Conservation (phyloP, 2,888 invertebrate genomes). For the Pogonocherus hispidulus region DNA sequence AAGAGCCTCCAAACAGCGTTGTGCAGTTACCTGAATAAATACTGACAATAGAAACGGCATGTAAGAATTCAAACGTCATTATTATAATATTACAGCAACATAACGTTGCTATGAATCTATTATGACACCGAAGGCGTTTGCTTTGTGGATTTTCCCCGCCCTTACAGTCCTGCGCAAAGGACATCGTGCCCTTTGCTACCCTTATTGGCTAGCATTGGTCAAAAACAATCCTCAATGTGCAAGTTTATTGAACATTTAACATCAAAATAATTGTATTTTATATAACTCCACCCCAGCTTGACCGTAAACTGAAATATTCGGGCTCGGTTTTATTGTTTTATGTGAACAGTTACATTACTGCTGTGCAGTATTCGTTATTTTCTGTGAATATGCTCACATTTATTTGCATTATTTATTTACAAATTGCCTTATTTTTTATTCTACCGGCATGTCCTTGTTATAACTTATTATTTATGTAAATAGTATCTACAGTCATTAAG, state of each 20-base stretch:
- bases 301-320: conserved; percentile 36
- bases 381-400: conserved; percentile 52
- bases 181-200: conserved; percentile 44
- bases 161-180: conserved; percentile 58
- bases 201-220: conserved; percentile 53
- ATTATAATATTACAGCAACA: conserved; percentile 54
- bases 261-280: conserved; percentile 47
- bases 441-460: conserved; percentile 48
- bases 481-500: conserved; percentile 54
- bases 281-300: conserved; percentile 57
- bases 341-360: conserved; percentile 37
- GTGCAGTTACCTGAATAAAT: conserved; percentile 50
- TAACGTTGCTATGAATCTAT: conserved; percentile 61
- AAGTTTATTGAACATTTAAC: conserved; percentile 45
- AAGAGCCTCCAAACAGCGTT: conserved; percentile 7
- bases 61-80: conserved; percentile 54
- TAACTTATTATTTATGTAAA: conserved; percentile 53
- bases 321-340: conserved; percentile 36
- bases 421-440: conserved; percentile 52
- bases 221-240: conserved; percentile 35
- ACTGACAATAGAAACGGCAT: conserved; percentile 55
- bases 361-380: conserved; percentile 47
- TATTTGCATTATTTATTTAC: conserved; percentile 56
- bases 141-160: conserved; percentile 59
- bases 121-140: conserved; percentile 61